Conservation (phyloP, 92 coral and sea anemone genomes). For the Heteractis magnifica region DNA sequence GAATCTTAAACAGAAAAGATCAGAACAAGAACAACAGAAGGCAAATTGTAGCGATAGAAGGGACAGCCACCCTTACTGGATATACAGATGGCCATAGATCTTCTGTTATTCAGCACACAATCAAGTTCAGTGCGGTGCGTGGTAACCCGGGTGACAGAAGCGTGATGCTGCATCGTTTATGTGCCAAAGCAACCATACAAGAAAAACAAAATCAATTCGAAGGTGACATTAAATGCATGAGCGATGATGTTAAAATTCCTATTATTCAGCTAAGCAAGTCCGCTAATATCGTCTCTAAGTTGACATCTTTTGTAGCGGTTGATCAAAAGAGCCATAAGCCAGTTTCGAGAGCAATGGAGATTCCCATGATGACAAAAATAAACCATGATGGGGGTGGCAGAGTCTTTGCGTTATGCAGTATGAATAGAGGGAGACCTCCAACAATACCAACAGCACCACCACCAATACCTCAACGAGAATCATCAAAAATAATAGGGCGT, state of each 20-base stretch:
- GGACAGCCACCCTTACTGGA: slow-evolving; percentile 47
- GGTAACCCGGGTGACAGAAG: slow-evolving; percentile 37
- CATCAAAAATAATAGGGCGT: slow-evolving; percentile 3
- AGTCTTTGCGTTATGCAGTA: slow-evolving; percentile 14
- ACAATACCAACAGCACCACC: background rate
- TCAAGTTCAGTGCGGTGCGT: slow-evolving; percentile 43
- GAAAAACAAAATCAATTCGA: slow-evolving; percentile 32
- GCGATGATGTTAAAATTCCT: slow-evolving; percentile 20
- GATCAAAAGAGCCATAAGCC: slow-evolving; percentile 48
- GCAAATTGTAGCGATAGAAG: slow-evolving; percentile 34
- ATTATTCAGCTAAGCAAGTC: slow-evolving; percentile 61
- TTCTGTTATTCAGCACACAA: slow-evolving; percentile 33
- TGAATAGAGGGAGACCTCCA: background rate
- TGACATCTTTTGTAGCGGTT: slow-evolving; percentile 73
- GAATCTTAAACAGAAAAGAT: slow-evolving; percentile 30
- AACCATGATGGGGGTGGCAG: background rate
- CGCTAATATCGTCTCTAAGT: slow-evolving; percentile 56
- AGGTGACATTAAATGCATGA: background rate
- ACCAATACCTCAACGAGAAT: slow-evolving; percentile 19
- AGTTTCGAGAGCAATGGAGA: slow-evolving; percentile 28
- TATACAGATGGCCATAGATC: slow-evolving; percentile 16
- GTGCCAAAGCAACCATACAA: slow-evolving; percentile 56
- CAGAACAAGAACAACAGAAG: background rate
- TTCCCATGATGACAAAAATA: background rate
- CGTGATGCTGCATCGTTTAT: slow-evolving; percentile 54